Base-by-base conservation (phyloP, 2,113 vertebrate species). In the Pelusios castaneus region DNA sequence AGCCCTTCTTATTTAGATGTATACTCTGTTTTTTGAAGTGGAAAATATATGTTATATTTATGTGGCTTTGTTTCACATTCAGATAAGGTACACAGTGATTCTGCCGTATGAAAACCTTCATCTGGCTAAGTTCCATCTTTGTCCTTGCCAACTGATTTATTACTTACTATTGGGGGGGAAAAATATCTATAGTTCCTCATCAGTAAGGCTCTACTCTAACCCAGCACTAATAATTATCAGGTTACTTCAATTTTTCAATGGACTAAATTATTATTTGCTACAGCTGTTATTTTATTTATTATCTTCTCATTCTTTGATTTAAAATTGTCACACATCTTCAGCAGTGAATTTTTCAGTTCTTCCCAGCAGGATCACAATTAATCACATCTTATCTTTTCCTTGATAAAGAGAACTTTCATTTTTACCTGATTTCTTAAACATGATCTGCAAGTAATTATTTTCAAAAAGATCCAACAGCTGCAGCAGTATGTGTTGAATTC, bases 1-100 rank as follows among this genome's bases (percentile, higher is more conserved):
- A 16, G 58, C 83, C n/a, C 81, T 94, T 19, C 87, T 38, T 82
- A 96, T 97, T 97, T 96, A 84, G 93, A 96, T 97, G 94, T 95
- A 94, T 78, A 96, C 82, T n/a, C 60, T 38, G 31, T 2, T 95
- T 96, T 96, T 94, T 86, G 11, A 93, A 96, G 82, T 93, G 82
- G 45, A 94, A 95, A 96, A 88, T 89, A 89, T 90, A 80, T 2
- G 85, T 63, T 77, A 92, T 90, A 96, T 96, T 94, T 94, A 90
- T 86, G 34, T 80, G 88, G 56, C 84, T 91, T 82, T 84, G 92
- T 92, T 91, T 96, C 63, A 34, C 29, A 60, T 91, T 94, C 80
- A 90, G 82, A 94, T 94, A 76, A 76, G 41, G 17, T 47, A n/a
- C 0, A 0, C 24, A n/a, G 54, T 5, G 83, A 82, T 92, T 90